Evolutionary conservation across 1,140 invertebrate species (phyloP).

Genomic region (Danaus plexippus): DNA sequence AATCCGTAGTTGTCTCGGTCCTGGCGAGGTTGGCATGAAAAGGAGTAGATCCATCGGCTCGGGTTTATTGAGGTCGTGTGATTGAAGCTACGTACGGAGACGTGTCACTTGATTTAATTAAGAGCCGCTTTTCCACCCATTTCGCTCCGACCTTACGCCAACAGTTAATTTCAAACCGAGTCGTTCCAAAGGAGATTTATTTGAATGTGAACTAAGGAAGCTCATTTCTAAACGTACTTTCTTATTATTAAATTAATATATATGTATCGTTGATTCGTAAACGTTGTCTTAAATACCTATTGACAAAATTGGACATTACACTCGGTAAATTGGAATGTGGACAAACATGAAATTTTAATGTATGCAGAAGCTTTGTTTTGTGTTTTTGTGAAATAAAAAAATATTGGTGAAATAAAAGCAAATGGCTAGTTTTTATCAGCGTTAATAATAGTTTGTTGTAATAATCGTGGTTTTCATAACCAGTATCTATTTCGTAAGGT

Average conservation of each 20-base stretch:
- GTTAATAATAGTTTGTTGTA: too few species aligned
- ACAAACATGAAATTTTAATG: too few species aligned
- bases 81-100: slow-evolving; percentile 65
- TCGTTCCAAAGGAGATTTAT: slow-evolving; percentile 62
- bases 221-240: slow-evolving; percentile 16
- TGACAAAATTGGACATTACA: not conserved
- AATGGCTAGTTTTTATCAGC: too few species aligned
- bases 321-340: not conserved
- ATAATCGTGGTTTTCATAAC: too few species aligned
- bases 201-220: slow-evolving; percentile 45
- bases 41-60: slow-evolving; percentile 42
- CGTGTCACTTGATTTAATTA: slow-evolving; percentile 72
- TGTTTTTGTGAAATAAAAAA: too few species aligned
- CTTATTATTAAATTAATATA: slow-evolving; percentile 14
- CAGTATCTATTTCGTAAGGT: too few species aligned
- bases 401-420: too few species aligned
- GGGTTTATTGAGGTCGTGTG: slow-evolving; percentile 67
- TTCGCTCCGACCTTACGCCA: slow-evolving; percentile 49
- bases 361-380: too few species aligned
- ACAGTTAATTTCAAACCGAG: slow-evolving; percentile 60
- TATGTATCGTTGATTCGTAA: not conserved
- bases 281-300: too few species aligned
- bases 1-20: too few species aligned
- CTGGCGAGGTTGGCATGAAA: slow-evolving; percentile 10
- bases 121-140: slow-evolving; percentile 65